Evolutionary conservation across 2,797 vertebrate species (phyloP), one percentile per base, ranked within the genome.

Genomic region (Atherinosoma microstoma): DNA sequence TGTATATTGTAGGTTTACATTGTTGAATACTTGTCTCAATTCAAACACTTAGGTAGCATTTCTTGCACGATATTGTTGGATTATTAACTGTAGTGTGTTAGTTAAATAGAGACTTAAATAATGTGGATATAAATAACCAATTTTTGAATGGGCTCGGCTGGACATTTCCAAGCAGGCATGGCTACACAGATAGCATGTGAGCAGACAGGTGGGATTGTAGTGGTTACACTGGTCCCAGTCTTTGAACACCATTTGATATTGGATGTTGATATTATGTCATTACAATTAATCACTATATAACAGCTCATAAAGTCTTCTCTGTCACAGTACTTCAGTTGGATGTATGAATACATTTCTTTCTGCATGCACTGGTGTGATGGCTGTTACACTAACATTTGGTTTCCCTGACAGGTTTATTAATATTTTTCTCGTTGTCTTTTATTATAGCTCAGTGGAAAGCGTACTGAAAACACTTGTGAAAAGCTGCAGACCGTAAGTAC

Each of bases 401-500:
- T 64, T 67, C 12, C 40, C 7, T 73, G n/a, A 68, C 22, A 38
- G 38, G 5, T 32, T 53, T 58, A 15, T 30, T 84, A 54, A 83
- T 12, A 15, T 71, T 58, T 60, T 8, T 81, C 4, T 30, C 35
- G 0, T 45, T 56, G 66, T 27, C 53, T 76, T 87, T 72, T 64
- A 42, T 84, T 64, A 63, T 91, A 99, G 98, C 91, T 98, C 97
- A 68, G 96, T 99, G 91, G 98, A 99, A 93, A 94, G 93, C 71
- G 95, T 98, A 87, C 91, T 99, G 91, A 99, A 98, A 93, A 96
- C 96, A 35, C 95, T 99, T 0, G 96, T 99, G 91, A 99, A 98
- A 94, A 96, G 91, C 94, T 99, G 98, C 92, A 95, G 98, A 86
- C 97, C 96, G 98, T 99, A 95, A 99, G 98, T 99, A 86, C 54